Base-by-base conservation (phyloP, 2,888 invertebrate genomes). In the Drosophila helvetica region DNA sequence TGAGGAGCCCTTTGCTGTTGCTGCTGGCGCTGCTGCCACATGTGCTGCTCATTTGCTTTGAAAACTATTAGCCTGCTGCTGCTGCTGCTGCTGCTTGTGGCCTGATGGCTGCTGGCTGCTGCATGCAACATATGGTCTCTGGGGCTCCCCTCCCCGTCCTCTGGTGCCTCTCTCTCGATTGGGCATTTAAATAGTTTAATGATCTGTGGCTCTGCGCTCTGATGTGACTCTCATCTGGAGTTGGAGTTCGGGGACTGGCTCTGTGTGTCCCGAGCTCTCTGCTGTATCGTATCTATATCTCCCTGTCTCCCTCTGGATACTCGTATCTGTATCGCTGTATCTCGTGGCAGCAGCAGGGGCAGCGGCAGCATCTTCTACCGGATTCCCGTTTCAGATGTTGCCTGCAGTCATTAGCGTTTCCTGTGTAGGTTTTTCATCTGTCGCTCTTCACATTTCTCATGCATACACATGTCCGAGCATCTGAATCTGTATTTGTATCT, bases 121-220 rank as follows among this genome's bases (percentile, higher is more conserved):
- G 48, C 1, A 38, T 38, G 38, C 38, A 38, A 38, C 38, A 38
- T 38, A 38, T 38, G 38, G 38, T 38, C 38, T 38, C n/a, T 38
- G 57, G 57, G 42, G 71, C 80, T 38, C 0, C 15, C 15, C 2
- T 2, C 38, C 15, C 0, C 12, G 48, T 38, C 54, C 47, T 25
- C 33, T 66, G 66, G 42, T 68, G 71, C 27, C 51, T 60, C 42
- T 74, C 64, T 55, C 75, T 82, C 79, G 80, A 47, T 72, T 69
- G 66, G 57, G 80, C 88, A 86, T 86, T 84, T 85, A 83, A 83
- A 83, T 83, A 88, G 86, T 88, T 85, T 85, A 88, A 85, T 85
- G 85, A 85, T 88, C 87, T 85, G 84, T 86, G 38, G 38, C 38
- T 38, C 38, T 38, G 74, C 82, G 73, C 72, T 63, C 67, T 30